Evolutionary conservation across 2,113 vertebrate genomes (phyloP).

Genomic region (Sander vitreus): DNA sequence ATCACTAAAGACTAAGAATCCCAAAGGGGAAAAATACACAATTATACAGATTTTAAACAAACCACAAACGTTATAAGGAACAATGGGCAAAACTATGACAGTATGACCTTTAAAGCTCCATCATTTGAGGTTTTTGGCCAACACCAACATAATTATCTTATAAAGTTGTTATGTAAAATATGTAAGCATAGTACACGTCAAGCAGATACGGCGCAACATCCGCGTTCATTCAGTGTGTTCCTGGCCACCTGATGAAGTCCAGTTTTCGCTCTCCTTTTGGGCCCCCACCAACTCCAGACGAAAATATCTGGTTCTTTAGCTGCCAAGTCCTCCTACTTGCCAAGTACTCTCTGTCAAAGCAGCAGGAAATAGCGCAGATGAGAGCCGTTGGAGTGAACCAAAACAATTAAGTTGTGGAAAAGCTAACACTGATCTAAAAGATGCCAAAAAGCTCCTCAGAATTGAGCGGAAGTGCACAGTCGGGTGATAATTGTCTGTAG

Average conservation of each 20-base stretch:
- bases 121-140: background rate
- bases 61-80: background rate
- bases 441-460: background rate
- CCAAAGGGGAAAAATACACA: background rate
- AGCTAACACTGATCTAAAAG: background rate
- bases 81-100: too few species aligned
- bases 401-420: background rate
- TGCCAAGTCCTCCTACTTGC: background rate
- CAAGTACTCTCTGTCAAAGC: background rate
- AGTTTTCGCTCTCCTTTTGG: background rate
- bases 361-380: background rate
- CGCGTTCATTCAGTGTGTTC: background rate
- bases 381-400: background rate
- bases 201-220: background rate
- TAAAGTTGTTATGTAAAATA: background rate
- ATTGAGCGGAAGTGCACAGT: background rate
- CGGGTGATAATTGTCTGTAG: background rate
- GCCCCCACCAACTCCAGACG: background rate
- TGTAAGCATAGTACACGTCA: background rate
- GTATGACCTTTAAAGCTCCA: background rate
- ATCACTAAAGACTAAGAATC: background rate
- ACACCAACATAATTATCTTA: background rate
- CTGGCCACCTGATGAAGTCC: background rate
- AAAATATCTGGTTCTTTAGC: background rate
- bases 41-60: background rate